A percentile compares a stretch with the other conserved stretches of the same genome.
phyloP scores from a whole-genome alignment of 2,113 vertebrate species.

The Pteropus alecto region DNA sequence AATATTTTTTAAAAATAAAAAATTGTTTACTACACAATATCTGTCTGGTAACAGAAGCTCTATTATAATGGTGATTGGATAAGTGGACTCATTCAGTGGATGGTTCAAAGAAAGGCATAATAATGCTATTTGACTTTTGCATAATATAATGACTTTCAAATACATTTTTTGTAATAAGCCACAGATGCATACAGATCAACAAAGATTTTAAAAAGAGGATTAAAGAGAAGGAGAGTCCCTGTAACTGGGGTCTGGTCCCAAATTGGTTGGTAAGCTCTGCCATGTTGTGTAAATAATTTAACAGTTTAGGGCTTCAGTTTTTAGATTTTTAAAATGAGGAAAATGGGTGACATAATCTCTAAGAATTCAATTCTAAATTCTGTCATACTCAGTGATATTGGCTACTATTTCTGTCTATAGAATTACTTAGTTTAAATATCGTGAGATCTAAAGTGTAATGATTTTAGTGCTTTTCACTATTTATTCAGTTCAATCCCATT shows the following conservation, averaged over 20 bases:
- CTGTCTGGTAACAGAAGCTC: neutral
- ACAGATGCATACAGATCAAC: neutral
- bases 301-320: neutral
- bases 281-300: neutral
- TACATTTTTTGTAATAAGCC: neutral
- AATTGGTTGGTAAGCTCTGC: neutral
- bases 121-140: neutral
- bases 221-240: neutral
- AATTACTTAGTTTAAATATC: neutral
- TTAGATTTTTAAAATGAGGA: neutral
- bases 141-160: neutral
- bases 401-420: neutral
- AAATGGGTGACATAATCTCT: neutral
- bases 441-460: neutral
- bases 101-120: neutral
- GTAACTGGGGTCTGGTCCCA: neutral
- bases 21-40: neutral
- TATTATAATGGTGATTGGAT: neutral
- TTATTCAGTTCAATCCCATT: neutral
- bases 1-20: neutral
- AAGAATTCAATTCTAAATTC: neutral
- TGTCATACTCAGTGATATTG: neutral
- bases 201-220: neutral
- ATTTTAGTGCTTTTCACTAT: neutral
- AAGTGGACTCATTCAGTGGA: neutral